Percentiles rank a stretch among this genome's conserved stretches.
Conservation (phyloP, 23 tunicate species). For the Trididemnum clinides region DNA sequence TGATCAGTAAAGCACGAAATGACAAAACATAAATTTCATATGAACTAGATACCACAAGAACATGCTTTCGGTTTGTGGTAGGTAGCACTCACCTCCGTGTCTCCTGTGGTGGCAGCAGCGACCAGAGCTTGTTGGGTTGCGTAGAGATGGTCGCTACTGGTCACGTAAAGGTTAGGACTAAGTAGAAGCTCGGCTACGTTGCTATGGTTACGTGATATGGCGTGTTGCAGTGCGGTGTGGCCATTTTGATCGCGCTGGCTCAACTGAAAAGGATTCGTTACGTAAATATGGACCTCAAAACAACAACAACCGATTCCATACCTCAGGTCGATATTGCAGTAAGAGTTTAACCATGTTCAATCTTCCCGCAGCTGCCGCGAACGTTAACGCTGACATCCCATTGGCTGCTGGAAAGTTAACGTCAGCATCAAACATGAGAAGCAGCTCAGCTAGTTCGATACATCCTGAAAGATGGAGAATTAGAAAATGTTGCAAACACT, state of each 20-base stretch:
- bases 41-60: no score
- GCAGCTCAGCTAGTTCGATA: conserved; percentile 67
- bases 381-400: conserved; percentile 82
- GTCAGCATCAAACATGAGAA: conserved; percentile 81
- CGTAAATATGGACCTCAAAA: background rate
- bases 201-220: conserved; percentile 72
- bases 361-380: conserved; percentile 80
- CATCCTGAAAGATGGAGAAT: conserved; percentile 63
- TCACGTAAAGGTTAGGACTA: conserved; percentile 52
- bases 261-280: conserved; percentile 33
- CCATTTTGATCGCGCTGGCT: conserved; percentile 75
- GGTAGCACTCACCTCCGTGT: conserved; percentile 57
- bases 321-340: conserved; percentile 63
- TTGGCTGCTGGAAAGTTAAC: conserved; percentile 65
- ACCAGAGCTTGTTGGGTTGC: conserved; percentile 87
- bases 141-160: conserved; percentile 41
- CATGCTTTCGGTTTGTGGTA: no score
- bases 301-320: conserved; percentile 15
- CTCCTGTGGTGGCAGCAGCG: conserved; percentile 86
- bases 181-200: conserved; percentile 66
- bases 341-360: conserved; percentile 59
- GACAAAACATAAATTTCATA: no score
- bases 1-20: no score
- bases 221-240: conserved; percentile 84
- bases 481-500: no score